These are phyloP conservation scores for Cinara cedri DNA, from an alignment of 2,888 invertebrate species.

Conservation along the genomic window DNA sequence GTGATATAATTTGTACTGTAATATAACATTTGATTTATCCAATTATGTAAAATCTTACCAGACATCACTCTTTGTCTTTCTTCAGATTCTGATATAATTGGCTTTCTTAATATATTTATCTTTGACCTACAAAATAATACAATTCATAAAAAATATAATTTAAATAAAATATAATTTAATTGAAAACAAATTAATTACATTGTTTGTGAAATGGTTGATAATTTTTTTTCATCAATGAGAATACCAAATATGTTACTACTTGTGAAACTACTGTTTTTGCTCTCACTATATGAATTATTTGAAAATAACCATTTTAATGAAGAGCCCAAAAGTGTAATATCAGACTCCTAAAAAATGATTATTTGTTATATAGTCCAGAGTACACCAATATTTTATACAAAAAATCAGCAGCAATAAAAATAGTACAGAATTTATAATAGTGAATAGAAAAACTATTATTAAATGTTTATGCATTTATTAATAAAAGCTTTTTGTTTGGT, in stretches of 20 bases:
- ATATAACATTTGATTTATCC: too few species aligned
- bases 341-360: conserved; percentile 23
- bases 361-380: not conserved
- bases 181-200: conserved; percentile 20
- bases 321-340: conserved; percentile 22
- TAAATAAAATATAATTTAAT: too few species aligned
- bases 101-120: conserved; percentile 27
- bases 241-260: conserved; percentile 37
- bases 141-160: not conserved
- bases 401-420: too few species aligned
- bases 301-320: conserved; percentile 50
- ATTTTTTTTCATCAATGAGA: conserved; percentile 49
- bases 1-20: not conserved
- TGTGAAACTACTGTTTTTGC: conserved; percentile 27
- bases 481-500: too few species aligned
- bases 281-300: not conserved
- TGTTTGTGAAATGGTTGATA: conserved; percentile 20
- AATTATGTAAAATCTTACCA: conserved; percentile 10
- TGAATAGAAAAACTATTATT: too few species aligned
- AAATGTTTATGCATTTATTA: too few species aligned
- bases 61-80: conserved; percentile 49
- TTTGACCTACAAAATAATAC: conserved; percentile 24
- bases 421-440: too few species aligned
- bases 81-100: conserved; percentile 30
- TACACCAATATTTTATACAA: too few species aligned